These are phyloP conservation scores for Callorhinus ursinus DNA, from an alignment of 2,113 vertebrate genomes.

Conservation along the genomic window DNA sequence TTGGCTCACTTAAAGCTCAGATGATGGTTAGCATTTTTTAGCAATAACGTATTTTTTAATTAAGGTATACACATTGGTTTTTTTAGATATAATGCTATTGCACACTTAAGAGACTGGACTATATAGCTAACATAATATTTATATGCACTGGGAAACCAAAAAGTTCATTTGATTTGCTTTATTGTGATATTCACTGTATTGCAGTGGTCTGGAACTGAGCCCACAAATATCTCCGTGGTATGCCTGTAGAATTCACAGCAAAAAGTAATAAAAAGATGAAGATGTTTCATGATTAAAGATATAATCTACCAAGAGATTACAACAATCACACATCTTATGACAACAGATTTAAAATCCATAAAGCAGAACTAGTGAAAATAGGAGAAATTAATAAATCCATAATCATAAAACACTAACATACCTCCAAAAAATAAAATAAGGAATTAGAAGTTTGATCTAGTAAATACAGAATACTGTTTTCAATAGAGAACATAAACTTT, in stretches of 20 bases:
- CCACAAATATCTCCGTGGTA: not conserved
- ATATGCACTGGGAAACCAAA: not conserved
- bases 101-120: not conserved
- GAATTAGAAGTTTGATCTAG: not conserved
- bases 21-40: not conserved
- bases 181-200: not conserved
- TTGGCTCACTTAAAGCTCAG: not conserved
- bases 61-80: not conserved
- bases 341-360: not conserved
- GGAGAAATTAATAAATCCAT: not conserved
- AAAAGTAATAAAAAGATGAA: conserved; percentile 20
- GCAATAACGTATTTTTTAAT: not conserved
- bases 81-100: not conserved
- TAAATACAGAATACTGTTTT: not conserved
- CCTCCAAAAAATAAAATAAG: not conserved
- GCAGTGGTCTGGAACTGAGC: not conserved
- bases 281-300: not conserved
- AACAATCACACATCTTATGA: not conserved
- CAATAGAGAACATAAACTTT: not conserved
- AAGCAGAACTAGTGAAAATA: not conserved
- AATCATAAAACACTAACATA: not conserved
- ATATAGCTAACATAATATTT: not conserved
- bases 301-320: not conserved
- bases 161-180: not conserved
- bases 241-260: not conserved